A percentile compares a stretch with the other conserved stretches of the same genome.
These are phyloP conservation scores for Apeltes quadracus DNA, from an alignment of 2,113 vertebrate genomes.

Conservation along the genomic window DNA sequence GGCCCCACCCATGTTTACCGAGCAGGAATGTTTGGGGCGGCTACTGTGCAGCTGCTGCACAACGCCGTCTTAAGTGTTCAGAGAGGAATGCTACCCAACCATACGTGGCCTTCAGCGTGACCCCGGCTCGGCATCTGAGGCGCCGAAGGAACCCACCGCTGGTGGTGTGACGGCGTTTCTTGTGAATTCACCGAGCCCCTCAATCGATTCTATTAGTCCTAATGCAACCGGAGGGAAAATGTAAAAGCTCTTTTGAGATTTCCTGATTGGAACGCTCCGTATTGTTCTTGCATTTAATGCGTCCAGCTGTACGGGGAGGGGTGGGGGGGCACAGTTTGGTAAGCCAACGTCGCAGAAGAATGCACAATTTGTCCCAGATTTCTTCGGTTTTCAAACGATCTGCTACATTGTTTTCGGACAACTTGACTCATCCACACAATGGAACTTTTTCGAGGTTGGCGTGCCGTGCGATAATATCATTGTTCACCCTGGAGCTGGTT, in stretches of 20 bases:
- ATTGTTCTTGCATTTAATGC: slow-evolving; percentile 7
- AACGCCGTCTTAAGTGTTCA: slow-evolving; percentile 63
- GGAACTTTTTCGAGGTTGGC: slow-evolving; percentile 66
- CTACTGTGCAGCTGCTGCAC: slow-evolving; percentile 70
- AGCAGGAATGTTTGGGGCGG: slow-evolving; percentile 79
- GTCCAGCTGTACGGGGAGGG: slow-evolving; percentile 31
- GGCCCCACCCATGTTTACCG: slow-evolving; percentile 77
- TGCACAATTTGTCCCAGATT: slow-evolving; percentile 56
- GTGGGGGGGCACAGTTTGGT: slow-evolving; percentile 60
- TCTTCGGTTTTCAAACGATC: slow-evolving; percentile 56
- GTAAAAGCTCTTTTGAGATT: too few species aligned
- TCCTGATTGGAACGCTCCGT: background rate
- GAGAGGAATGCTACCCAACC: slow-evolving; percentile 72
- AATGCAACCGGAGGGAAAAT: slow-evolving; percentile 20
- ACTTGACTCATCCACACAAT: slow-evolving; percentile 62
- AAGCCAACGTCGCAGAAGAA: slow-evolving; percentile 45
- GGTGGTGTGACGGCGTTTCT: too few species aligned
- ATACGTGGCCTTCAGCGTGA: slow-evolving; percentile 42
- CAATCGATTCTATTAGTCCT: background rate
- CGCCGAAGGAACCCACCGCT: too few species aligned
- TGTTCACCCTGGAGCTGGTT: slow-evolving; percentile 50
- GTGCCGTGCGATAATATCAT: slow-evolving; percentile 61
- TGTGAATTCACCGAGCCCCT: slow-evolving; percentile 11
- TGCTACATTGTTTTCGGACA: slow-evolving; percentile 59
- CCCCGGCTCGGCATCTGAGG: slow-evolving; percentile 43